Conservation (phyloP, 2,888 invertebrate genomes). For the Diloba caeruleocephala region DNA sequence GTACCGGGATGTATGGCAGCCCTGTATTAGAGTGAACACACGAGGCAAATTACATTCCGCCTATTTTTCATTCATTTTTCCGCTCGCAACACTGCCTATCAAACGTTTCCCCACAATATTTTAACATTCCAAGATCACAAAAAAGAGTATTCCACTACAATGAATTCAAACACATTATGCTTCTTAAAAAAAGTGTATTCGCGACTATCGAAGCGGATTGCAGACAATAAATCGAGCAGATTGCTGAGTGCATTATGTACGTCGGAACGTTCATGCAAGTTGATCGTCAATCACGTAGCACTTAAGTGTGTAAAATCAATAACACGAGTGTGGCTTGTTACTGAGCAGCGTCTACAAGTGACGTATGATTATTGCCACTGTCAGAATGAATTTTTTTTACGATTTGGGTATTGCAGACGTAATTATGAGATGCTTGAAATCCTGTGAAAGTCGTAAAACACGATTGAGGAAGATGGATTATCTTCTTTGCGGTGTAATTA, state of each 20-base stretch:
- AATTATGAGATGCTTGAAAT: background rate
- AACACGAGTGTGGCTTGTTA: slow-evolving; percentile 41
- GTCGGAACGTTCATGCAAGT: slow-evolving; percentile 46
- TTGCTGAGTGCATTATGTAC: slow-evolving; percentile 49
- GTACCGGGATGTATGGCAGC: no score
- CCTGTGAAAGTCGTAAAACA: background rate
- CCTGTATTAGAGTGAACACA: no score
- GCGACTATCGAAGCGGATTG: slow-evolving; percentile 48
- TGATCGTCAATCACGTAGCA: slow-evolving; percentile 48
- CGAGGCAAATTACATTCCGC: no score
- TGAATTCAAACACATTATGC: slow-evolving; percentile 40
- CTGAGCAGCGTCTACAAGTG: slow-evolving; percentile 40
- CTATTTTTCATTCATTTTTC: slow-evolving; percentile 15
- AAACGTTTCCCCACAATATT: slow-evolving; percentile 39
- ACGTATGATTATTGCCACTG: slow-evolving; percentile 30
- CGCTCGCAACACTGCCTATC: slow-evolving; percentile 28
- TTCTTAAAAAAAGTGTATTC: slow-evolving; percentile 40
- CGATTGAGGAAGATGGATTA: background rate
- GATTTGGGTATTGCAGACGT: background rate
- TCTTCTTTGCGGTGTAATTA: background rate
- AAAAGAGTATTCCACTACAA: slow-evolving; percentile 30
- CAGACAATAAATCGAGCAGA: slow-evolving; percentile 51
- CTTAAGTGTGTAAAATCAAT: slow-evolving; percentile 45
- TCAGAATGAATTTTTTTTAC: slow-evolving; percentile 5
- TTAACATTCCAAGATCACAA: slow-evolving; percentile 34